Percentiles rank a stretch among this genome's conserved stretches.
These are phyloP conservation scores for Spialia ferax DNA, from an alignment of 2,888 invertebrate genomes.

Conservation along the genomic window DNA sequence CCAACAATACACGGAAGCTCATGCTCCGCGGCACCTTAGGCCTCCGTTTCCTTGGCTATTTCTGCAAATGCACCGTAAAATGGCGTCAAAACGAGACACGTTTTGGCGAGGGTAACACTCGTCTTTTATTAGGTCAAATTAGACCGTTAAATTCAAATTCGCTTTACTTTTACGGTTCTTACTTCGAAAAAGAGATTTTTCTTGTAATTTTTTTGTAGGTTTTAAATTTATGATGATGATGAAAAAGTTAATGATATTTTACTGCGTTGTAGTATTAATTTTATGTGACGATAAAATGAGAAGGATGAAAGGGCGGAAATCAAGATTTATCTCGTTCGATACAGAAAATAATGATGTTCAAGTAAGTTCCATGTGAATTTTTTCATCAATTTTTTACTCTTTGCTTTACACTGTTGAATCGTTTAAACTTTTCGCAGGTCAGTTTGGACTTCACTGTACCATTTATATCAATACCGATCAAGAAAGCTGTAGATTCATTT, in stretches of 20 bases:
- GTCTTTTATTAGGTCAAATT: slow-evolving; percentile 57
- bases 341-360: slow-evolving; percentile 81
- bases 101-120: slow-evolving; percentile 57
- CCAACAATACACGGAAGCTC: slow-evolving; percentile 75
- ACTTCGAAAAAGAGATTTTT: background rate
- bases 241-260: slow-evolving; percentile 50
- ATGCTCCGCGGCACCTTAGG: slow-evolving; percentile 54
- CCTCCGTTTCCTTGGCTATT: slow-evolving; percentile 62
- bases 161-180: slow-evolving; percentile 1
- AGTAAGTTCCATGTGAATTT: slow-evolving; percentile 66
- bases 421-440: slow-evolving; percentile 79
- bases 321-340: slow-evolving; percentile 86
- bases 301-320: slow-evolving; percentile 53
- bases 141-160: slow-evolving; percentile 46
- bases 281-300: slow-evolving; percentile 51
- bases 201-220: background rate
- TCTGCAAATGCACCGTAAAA: slow-evolving; percentile 63
- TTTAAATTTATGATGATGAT: slow-evolving; percentile 45
- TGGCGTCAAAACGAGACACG: slow-evolving; percentile 58
- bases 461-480: slow-evolving; percentile 89
- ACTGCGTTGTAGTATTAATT: slow-evolving; percentile 50
- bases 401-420: background rate
- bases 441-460: slow-evolving; percentile 89
- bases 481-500: slow-evolving; percentile 76
- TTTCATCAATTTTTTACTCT: background rate